Evolutionary conservation across 2,888 invertebrate genomes (phyloP), one percentile per base, ranked within the genome.

Genomic region (Pogonocherus hispidulus): DNA sequence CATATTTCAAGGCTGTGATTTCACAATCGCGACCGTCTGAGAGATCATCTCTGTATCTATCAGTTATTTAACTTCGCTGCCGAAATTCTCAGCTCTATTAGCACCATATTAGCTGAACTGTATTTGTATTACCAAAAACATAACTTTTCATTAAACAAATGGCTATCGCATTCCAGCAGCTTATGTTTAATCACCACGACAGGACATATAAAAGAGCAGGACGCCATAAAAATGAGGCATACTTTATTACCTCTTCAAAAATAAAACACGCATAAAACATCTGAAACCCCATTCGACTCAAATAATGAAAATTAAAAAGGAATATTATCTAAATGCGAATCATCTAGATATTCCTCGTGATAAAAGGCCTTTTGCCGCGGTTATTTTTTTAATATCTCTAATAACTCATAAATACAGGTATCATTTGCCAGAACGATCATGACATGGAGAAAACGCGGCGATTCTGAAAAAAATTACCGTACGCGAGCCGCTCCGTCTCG

Each of bases 391-490:
- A 77, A 76, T 76, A 75, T 76, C 75, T 66, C 74, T 77, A 77
- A 77, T 77, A 77, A 76, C 76, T 74, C 77, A 71, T 73, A 73
- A 77, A 76, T 76, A 75, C 72, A 57, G 71, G 73, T 73, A 76
- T 75, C 73, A 74, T 75, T 75, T 69, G 68, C 72, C 47, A 54
- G 46, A 67, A 46, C 74, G 71, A 74, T 72, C 67, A 63, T 56
- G 63, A 63, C 62, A 62, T 44, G 47, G 44, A 65, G 63, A 63
- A 57, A 18, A 63, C 49, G 51, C 22, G 57, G 22, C 6, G 18
- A 55, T 37, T 5, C 22, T 19, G 37, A 32, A 22, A 37, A 27
- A 46, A 55, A 49, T 20, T 9, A 9, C 59, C 37, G 59, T 44
- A 59, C 32, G 60, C 11, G 2, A n/a, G 52, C n/a, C n/a, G 9